Evolutionary conservation across 2,797 vertebrate genomes (phyloP), one percentile per base, ranked within the genome.

Genomic region (Choloepus didactylus): DNA sequence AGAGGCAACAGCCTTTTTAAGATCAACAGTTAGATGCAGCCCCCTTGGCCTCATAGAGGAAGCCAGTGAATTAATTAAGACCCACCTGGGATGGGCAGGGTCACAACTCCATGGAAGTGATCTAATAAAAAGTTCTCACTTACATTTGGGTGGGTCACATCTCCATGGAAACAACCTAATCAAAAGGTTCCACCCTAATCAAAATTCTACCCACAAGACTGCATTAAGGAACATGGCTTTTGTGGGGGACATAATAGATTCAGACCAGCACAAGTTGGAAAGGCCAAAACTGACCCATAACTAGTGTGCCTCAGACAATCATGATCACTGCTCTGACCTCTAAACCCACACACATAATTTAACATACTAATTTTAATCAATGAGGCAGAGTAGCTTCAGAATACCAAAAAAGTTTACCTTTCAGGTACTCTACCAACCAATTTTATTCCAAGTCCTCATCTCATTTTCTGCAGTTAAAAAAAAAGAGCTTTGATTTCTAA

Each of bases 351-450:
- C 29, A 60, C 3, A 41, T 44, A 87, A 92, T 19, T 54, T 89
- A 95, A 89, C 77, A 82, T 4, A 46, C 21, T n/a, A 76, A n/a
- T 88, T 92, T 94, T 84, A 67, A 62, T 83, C 46, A 93, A 5
- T 59, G 29, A 93, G 44, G n/a, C 51, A 88, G 19, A 92, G 64
- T 19, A 92, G 62, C n/a, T 90, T 23, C 66, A 69, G 70, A 60
- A 75, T 73, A 66, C 18, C 7, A 44, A 81, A 82, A 82, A 60
- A 46, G 15, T 62, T 46, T 82, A 81, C 35, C 41, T 96, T 92
- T 94, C 25, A 44, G 62, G 62, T 3, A 87, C 79, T 95, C 75
- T 56, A 19, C 46, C n/a, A 92, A 70, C 38, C 38, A 62, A 75
- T 77, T 82, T 81, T 90, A 92, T 59, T 87, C 44, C 38, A 92